Conservation (phyloP, 1,140 invertebrate genomes). For the Aphis gossypii region DNA sequence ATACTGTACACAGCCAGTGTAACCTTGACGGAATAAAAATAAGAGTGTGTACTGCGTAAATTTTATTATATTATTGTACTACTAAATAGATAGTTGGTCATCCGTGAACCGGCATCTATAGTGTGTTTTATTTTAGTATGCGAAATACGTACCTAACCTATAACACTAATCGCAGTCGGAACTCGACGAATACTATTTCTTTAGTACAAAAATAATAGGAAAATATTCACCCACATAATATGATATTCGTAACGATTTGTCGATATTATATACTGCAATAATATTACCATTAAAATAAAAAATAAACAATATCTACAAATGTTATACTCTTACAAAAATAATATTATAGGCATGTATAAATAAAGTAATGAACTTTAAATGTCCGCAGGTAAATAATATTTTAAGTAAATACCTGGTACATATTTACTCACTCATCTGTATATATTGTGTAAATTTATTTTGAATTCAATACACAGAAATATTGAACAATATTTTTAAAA, state of each 20-base stretch:
- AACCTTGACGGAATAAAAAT: conserved; percentile 37
- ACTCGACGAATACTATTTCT: neutral
- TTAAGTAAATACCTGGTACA: too few relatives aligned
- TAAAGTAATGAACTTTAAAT: too few relatives aligned
- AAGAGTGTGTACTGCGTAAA: neutral
- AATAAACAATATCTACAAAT: neutral
- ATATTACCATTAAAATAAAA: neutral
- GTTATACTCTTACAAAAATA: neutral
- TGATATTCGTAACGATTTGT: neutral
- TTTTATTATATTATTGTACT: neutral
- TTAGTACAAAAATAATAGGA: neutral
- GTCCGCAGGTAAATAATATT: too few relatives aligned
- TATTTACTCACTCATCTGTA: too few relatives aligned
- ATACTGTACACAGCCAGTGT: neutral
- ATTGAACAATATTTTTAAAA: too few relatives aligned
- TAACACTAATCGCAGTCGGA: neutral
- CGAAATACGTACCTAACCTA: neutral
- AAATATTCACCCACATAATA: neutral
- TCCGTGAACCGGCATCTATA: neutral
- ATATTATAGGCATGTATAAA: too few relatives aligned
- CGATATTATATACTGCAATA: neutral
- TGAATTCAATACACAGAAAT: too few relatives aligned
- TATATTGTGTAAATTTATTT: too few relatives aligned
- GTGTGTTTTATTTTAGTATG: neutral
- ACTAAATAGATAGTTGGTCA: neutral